Conservation (phyloP, 2,113 vertebrate genomes). For the Pagrus major region DNA sequence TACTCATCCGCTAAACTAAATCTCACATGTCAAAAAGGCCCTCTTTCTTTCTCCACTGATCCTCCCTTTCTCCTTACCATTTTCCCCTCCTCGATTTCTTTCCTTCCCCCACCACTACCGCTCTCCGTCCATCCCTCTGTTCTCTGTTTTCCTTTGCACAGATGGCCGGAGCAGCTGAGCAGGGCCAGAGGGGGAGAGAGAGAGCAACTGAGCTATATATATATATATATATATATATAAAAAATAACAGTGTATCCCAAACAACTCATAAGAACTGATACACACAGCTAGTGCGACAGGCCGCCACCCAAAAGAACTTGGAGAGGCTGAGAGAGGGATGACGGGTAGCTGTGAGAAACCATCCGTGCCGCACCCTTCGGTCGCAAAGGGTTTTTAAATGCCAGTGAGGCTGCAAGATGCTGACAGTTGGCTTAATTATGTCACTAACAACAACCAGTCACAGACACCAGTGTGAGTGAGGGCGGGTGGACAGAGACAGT, state of each 20-base stretch:
- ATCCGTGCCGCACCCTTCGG: constrained; percentile 20
- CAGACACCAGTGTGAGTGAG: no score
- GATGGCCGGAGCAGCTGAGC: constrained; percentile 86
- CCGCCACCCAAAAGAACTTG: constrained; percentile 32
- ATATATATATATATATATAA: neutral
- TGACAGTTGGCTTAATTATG: constrained; percentile 32
- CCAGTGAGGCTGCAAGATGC: constrained; percentile 33
- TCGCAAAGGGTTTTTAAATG: constrained; percentile 44
- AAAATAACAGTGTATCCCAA: constrained; percentile 35
- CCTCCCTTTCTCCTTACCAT: constrained; percentile 36
- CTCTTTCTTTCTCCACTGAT: constrained; percentile 53
- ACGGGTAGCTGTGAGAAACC: constrained; percentile 18
- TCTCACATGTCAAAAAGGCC: constrained; percentile 43
- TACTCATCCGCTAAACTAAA: constrained; percentile 46
- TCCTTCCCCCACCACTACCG: constrained; percentile 39
- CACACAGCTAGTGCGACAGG: constrained; percentile 47
- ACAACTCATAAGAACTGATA: constrained; percentile 42
- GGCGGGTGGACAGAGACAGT: no score
- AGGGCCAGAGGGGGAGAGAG: constrained; percentile 69
- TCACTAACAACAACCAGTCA: constrained; percentile 14
- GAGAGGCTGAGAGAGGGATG: constrained; percentile 29
- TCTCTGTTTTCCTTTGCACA: constrained; percentile 82
- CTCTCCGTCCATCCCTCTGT: constrained; percentile 71
- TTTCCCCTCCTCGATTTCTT: constrained; percentile 23
- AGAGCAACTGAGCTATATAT: constrained; percentile 15